These are phyloP conservation scores for Mormyrus proboscirostris DNA, from an alignment of 2,797 vertebrate genomes.

Conservation along the genomic window DNA sequence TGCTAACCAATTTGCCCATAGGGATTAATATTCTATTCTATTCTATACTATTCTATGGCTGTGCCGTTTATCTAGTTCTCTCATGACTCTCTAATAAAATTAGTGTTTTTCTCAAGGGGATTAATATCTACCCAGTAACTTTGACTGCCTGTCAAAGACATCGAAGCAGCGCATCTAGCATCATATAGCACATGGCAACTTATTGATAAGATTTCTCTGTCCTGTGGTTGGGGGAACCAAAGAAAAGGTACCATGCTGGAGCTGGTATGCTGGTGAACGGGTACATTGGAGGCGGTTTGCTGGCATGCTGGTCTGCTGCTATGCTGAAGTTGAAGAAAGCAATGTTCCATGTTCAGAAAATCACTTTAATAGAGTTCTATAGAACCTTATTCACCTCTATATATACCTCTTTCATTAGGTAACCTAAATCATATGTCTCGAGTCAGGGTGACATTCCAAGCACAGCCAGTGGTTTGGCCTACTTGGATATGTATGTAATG, in stretches of 20 bases:
- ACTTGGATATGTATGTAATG: background rate
- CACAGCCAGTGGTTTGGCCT: background rate
- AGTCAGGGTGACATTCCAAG: background rate
- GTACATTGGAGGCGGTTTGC: background rate
- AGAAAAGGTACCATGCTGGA: background rate
- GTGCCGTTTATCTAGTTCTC: background rate
- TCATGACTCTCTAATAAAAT: background rate
- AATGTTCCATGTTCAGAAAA: background rate
- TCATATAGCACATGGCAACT: too few species aligned
- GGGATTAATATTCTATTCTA: background rate
- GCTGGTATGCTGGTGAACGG: background rate
- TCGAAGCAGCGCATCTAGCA: background rate
- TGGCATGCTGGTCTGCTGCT: background rate
- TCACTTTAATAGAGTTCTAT: background rate
- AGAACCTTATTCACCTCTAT: too few species aligned
- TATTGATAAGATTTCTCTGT: background rate
- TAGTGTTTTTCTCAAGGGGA: background rate
- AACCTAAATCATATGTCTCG: background rate
- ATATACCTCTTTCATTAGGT: background rate
- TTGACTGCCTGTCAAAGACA: background rate
- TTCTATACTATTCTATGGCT: background rate
- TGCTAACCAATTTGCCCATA: background rate
- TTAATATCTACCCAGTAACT: background rate
- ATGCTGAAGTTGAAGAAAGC: background rate
- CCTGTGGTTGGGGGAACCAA: background rate